phyloP scores from a whole-genome alignment of 2,888 invertebrate species.

The Lamellibrachia columna region DNA sequence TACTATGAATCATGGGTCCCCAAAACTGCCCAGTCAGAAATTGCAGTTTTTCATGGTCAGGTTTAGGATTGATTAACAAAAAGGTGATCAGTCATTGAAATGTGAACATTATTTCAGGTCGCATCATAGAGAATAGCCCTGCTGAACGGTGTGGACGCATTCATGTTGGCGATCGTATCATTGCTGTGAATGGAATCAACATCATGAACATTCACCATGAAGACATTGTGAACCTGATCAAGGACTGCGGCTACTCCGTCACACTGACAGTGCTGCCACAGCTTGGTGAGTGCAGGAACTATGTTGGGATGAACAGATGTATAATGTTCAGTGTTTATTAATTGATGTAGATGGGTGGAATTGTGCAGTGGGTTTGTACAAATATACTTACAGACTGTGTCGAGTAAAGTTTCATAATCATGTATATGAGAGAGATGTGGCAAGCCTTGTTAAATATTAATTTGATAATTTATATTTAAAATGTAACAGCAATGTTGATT shows the following conservation, averaged over 20 bases:
- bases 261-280: conserved; percentile 68
- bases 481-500: no score
- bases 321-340: no score
- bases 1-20: neutral
- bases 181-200: conserved; percentile 92
- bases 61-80: neutral
- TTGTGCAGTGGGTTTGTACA: neutral
- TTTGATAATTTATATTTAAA: no score
- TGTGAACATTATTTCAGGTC: conserved; percentile 73
- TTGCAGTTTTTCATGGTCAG: neutral
- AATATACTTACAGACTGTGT: neutral
- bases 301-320: neutral
- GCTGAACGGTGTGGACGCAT: conserved; percentile 91
- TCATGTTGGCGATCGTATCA: conserved; percentile 92
- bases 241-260: conserved; percentile 92
- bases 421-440: no score
- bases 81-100: conserved; percentile 21
- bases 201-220: conserved; percentile 93
- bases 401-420: no score
- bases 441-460: no score
- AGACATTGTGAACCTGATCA: conserved; percentile 96
- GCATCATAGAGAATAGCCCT: conserved; percentile 93
- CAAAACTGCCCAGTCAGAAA: neutral
- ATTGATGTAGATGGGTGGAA: neutral
- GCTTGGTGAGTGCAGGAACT: conserved; percentile 13